Base-by-base conservation (phyloP, 2,888 invertebrate species). In the Drosophila diplacantha region DNA sequence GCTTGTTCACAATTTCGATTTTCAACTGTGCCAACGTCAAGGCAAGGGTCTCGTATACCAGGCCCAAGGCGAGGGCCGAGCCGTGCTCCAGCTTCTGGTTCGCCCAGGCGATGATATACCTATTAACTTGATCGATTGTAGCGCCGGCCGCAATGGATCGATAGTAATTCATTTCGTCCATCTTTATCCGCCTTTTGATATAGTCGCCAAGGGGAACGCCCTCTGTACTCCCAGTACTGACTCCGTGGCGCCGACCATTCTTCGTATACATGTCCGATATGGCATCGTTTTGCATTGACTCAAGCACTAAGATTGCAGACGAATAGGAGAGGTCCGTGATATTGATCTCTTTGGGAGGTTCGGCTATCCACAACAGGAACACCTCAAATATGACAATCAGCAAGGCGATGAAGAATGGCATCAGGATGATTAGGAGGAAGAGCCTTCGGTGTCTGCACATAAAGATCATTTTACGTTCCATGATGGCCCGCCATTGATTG, bases 401-500 rank as follows among this genome's bases (percentile, higher is more conserved):
- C 1, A 61, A 0, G 1, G 49, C 51, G 5, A 55, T 38, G 37
- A 91, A 87, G n/a, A 94, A 84, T 34, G 64, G 54, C 18, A 49
- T 47, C 2, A 24, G 91, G 3, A 73, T 44, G 2, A 74, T 7
- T 1, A 51, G 3, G 0, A 4, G 0, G 24, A 8, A 37, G 9
- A 54, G 3, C 6, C 20, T 83, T 90, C 91, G 91, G 26, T 93
- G 92, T 5, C 94, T 89, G 3, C 88, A 75, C 62, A 92, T 90
- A 62, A 92, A 91, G 7, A 92, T 80, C 26, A 87, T 85, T 74
- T 92, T 89, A 85, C 93, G 94, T 31, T 91, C 81, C 84, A 93
- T 89, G 87, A 93, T 91, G 1, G 92, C 93, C 20, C 85, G 74
- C 54, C 91, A 89, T 77, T 92, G 93, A 64, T 74, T 73, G 14